Percentiles rank a stretch among this genome's conserved stretches.
Evolutionary conservation across 1,140 invertebrate genomes (phyloP).

Genomic region (Bombus impatiens): DNA sequence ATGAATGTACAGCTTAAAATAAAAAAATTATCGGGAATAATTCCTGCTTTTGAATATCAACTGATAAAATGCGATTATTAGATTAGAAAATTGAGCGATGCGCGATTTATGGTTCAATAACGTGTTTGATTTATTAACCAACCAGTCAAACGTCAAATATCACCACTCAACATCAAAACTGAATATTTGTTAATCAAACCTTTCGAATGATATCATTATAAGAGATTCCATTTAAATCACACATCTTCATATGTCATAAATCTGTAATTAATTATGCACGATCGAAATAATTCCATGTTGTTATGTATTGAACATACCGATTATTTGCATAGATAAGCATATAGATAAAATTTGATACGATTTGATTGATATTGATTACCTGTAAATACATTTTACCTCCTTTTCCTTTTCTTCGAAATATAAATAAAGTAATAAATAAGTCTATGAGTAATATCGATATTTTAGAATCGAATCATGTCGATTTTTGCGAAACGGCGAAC

Average conservation of each 20-base stretch:
- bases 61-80: not conserved
- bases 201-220: not conserved
- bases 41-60: not conserved
- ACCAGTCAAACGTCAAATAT: no score
- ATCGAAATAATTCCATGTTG: no score
- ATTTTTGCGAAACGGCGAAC: slow-evolving; percentile 3
- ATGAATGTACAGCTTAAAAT: not conserved
- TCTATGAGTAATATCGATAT: not conserved
- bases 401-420: not conserved
- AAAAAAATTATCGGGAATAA: not conserved
- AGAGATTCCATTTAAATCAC: not conserved
- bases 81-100: not conserved
- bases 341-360: no score
- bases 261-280: not conserved
- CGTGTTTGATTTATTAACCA: not conserved
- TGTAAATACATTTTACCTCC: no score
- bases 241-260: not conserved
- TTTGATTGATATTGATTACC: no score
- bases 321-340: no score
- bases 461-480: slow-evolving; percentile 8
- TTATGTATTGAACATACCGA: no score
- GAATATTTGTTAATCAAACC: not conserved
- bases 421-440: not conserved
- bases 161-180: no score
- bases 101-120: not conserved